Conservation (phyloP, 2,113 vertebrate genomes). For the Anseranas semipalmata region DNA sequence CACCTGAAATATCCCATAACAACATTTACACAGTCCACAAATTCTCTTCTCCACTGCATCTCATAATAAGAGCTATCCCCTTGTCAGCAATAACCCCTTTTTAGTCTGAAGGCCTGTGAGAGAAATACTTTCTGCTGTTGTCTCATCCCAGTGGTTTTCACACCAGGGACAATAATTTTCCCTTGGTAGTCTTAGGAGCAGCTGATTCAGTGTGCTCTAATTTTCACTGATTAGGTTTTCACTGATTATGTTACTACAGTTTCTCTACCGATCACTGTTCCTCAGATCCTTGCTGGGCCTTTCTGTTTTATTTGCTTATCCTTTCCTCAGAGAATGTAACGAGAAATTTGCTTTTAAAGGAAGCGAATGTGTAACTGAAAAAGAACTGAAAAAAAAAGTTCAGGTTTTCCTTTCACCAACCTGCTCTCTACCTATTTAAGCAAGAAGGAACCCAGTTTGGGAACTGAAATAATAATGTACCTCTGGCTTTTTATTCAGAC, state of each 20-base stretch:
- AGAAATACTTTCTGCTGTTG: background rate
- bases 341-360: background rate
- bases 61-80: background rate
- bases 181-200: background rate
- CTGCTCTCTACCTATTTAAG: background rate
- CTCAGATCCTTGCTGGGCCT: background rate
- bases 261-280: background rate
- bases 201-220: constrained; percentile 8
- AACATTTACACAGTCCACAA: background rate
- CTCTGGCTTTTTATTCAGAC: background rate
- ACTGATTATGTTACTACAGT: background rate
- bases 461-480: constrained; percentile 5
- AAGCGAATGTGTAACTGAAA: background rate
- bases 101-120: background rate
- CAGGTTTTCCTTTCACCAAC: background rate
- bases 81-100: background rate
- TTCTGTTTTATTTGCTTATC: background rate
- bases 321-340: background rate
- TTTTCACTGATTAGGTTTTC: constrained; percentile 28
- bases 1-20: background rate
- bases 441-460: background rate
- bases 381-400: background rate
- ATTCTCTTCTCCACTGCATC: background rate
- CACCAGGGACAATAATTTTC: background rate
- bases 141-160: background rate